These are phyloP conservation scores for Chamaea fasciata DNA, from an alignment of 2,113 vertebrate genomes.

Conservation along the genomic window DNA sequence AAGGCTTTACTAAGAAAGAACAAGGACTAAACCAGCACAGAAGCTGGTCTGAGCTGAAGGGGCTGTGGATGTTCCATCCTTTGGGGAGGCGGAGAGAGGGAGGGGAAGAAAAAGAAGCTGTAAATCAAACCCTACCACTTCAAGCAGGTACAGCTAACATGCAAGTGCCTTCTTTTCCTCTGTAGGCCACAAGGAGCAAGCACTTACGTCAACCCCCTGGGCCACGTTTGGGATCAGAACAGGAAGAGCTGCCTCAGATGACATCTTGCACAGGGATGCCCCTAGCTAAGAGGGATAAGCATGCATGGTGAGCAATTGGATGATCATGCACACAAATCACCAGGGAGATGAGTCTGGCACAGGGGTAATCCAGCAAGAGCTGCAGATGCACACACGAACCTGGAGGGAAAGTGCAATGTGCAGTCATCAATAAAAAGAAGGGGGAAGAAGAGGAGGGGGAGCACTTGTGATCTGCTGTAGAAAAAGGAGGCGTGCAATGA, in stretches of 20 bases:
- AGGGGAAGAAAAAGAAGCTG: background rate
- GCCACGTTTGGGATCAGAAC: accelerated
- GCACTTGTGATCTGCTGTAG: background rate
- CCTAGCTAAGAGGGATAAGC: background rate
- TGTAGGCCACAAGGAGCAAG: background rate
- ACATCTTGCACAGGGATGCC: background rate
- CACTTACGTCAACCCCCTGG: accelerated
- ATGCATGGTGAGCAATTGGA: background rate
- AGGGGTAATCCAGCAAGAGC: background rate
- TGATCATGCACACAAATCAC: background rate
- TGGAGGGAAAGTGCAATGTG: background rate
- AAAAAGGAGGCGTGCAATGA: background rate
- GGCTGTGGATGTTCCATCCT: background rate
- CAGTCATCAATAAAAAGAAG: background rate
- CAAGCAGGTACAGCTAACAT: background rate
- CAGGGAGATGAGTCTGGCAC: accelerated
- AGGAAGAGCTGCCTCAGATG: background rate
- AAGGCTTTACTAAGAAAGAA: background rate
- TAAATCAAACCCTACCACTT: background rate
- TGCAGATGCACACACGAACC: background rate
- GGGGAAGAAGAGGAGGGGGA: background rate
- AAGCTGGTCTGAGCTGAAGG: background rate
- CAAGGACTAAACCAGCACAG: background rate
- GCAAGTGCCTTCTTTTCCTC: background rate
- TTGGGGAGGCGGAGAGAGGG: accelerated